Base-by-base conservation (phyloP, 30 jellyfish, hydroid and myxozoan genomes). In the Pseudorhiza aurosa region DNA sequence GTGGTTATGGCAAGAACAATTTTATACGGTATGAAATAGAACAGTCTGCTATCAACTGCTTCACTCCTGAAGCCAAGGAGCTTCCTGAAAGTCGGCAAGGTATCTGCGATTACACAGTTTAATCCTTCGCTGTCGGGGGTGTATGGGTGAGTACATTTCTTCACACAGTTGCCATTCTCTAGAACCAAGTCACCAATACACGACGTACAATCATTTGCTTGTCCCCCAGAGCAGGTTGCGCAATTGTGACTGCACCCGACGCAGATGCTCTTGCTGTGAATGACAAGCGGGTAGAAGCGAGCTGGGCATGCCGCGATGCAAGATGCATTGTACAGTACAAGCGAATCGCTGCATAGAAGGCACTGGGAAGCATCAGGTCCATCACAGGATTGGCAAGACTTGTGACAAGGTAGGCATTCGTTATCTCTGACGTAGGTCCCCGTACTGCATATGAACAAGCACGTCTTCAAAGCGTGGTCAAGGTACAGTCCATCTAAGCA, bases 351-450 rank as follows among this genome's bases (percentile, higher is more conserved):
- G 53, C 96, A 87, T 11, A 56, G 53, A 14, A 39, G 49, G 42
- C 96, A 87, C 37, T 77, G 60, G 5, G 75, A 32, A 4, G 69
- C 68, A 21, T 18, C 22, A 3, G 36, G 68, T 17, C 96, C 96
- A 36, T 18, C 67, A 42, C 96, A 87, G 3, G 89, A 53, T 8
- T 43, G 77, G 49, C 96, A 87, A 6, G 96, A 65, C 9, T 36
- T 21, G 51, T 87, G 95, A 50, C 99, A 94, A 19, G 47, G 55
- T 8, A 39, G 39, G 72, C 99, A 94, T 8, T 46, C 77, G 67
- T 46, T 56, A 46, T 55, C 58, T 28, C 26, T 12, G 7, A 62
- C 64, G 33, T 36, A 80, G 18, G 72, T 45, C 37, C 73, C 79
- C 0, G 58, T 24, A 30, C 72, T 27, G 29, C 91, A 80, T 12